These are phyloP conservation scores for Caenorhabditis sp. DNA, from an alignment of 2,888 invertebrate genomes.

Conservation along the genomic window DNA sequence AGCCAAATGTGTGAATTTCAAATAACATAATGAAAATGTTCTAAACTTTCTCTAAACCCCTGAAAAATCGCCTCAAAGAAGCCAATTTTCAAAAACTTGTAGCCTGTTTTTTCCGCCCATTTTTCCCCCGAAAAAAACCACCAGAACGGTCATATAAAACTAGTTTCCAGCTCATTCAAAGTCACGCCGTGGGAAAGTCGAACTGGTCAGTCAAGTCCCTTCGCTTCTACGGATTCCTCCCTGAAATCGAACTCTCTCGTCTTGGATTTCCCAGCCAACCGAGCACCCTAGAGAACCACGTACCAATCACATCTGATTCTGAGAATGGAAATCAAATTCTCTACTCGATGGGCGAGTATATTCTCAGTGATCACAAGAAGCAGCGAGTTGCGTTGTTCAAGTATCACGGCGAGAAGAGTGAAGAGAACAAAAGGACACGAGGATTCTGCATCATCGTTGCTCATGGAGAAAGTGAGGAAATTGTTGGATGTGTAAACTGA, in stretches of 20 bases:
- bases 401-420: background rate
- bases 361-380: slow-evolving; percentile 14
- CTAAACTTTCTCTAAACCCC: too few relatives aligned
- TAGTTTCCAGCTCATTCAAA: slow-evolving; percentile 14
- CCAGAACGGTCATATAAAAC: background rate
- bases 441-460: slow-evolving; percentile 23
- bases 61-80: too few relatives aligned
- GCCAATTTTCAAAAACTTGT: too few relatives aligned
- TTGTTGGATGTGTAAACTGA: background rate
- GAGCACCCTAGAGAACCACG: background rate
- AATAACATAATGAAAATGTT: too few relatives aligned
- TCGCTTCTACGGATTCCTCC: slow-evolving; percentile 31
- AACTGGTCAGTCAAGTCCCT: background rate
- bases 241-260: slow-evolving; percentile 41
- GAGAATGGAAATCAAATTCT: slow-evolving; percentile 14
- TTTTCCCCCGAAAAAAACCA: too few relatives aligned
- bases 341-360: slow-evolving; percentile 5
- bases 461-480: background rate
- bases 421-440: background rate
- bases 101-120: too few relatives aligned
- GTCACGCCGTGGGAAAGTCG: background rate
- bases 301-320: background rate
- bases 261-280: background rate
- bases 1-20: too few relatives aligned
- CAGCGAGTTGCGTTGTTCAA: slow-evolving; percentile 3